Base-by-base conservation (phyloP, 2,797 vertebrate genomes). In the Danio jaintianensis region DNA sequence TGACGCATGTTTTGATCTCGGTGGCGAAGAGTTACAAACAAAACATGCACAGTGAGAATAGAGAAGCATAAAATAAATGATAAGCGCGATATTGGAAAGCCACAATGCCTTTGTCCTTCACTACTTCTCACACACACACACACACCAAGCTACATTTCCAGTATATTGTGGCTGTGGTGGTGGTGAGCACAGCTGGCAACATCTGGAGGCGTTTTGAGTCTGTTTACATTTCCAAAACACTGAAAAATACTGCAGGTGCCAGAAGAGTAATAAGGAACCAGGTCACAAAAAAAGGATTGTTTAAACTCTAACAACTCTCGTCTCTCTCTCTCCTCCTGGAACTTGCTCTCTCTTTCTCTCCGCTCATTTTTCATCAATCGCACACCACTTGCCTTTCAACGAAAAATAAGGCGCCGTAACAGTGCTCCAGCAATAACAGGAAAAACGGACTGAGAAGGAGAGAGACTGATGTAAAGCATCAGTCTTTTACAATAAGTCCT, bases 221-320 rank as follows among this genome's bases (percentile, higher is more conserved):
- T 94, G 94, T 94, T 94, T 94, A 94, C 90, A 91, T 95, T 94
- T 93, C 92, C 91, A 94, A 91, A 94, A 93, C 90, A 87, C 88
- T 90, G 90, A 93, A 92, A 93, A 94, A 92, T 90, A 91, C 89
- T 86, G 86, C 93, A 94, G 93, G 93, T 94, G 93, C 92, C 93
- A 94, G 85, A 90, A 90, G 89, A 88, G 90, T 88, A 90, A 91
- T 92, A 92, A 92, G 92, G 87, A 88, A 88, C 87, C 85, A 85
- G 90, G 89, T 91, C 89, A 89, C 88, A 86, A 88, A 90, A n/a
- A 90, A 86, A 76, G 84, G 91, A 92, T 92, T 90, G 91, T 92
- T 92, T 92, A 89, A 92, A 93, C 90, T 87, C 85, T 84, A 90
- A 91, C 91, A 87, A 66, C 71, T 78, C 22, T 75, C 81, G 47